Evolutionary conservation across 2,797 vertebrate species (phyloP).

Genomic region (Orientallactaga sibirica): DNA sequence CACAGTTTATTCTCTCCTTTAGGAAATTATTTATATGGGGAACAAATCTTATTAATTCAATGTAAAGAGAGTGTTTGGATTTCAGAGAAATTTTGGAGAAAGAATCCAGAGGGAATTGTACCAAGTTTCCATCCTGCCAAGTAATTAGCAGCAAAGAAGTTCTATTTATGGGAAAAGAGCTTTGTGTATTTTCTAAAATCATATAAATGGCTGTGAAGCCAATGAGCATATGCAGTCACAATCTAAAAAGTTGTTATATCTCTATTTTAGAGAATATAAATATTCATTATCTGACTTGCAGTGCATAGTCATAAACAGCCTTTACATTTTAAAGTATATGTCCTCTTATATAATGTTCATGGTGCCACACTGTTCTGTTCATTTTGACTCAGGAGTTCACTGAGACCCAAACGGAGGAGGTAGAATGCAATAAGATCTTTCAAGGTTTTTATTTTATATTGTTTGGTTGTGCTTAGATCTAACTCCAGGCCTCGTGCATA

Average conservation of each 20-base stretch:
- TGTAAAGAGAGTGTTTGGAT: slow-evolving; percentile 32
- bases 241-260: neutral
- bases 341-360: neutral
- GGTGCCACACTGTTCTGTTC: neutral
- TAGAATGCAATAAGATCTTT: neutral
- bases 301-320: neutral
- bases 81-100: slow-evolving; percentile 28
- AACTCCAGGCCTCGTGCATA: neutral
- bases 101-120: slow-evolving; percentile 53
- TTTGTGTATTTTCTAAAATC: slow-evolving; percentile 52
- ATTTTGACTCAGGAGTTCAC: neutral
- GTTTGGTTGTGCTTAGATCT: neutral
- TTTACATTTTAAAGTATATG: slow-evolving; percentile 8
- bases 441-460: neutral
- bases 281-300: slow-evolving; percentile 40
- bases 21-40: slow-evolving; percentile 45
- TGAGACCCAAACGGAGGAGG: neutral
- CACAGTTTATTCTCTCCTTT: slow-evolving; percentile 17
- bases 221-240: slow-evolving; percentile 2
- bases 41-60: slow-evolving; percentile 57
- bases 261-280: slow-evolving; percentile 4
- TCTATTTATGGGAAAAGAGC: slow-evolving; percentile 46
- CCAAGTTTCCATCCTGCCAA: slow-evolving; percentile 45
- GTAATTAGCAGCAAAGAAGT: slow-evolving; percentile 55
- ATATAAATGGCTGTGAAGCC: slow-evolving; percentile 27